Base-by-base conservation (phyloP, 2,797 vertebrate genomes). In the Pseudochromis fuscus region DNA sequence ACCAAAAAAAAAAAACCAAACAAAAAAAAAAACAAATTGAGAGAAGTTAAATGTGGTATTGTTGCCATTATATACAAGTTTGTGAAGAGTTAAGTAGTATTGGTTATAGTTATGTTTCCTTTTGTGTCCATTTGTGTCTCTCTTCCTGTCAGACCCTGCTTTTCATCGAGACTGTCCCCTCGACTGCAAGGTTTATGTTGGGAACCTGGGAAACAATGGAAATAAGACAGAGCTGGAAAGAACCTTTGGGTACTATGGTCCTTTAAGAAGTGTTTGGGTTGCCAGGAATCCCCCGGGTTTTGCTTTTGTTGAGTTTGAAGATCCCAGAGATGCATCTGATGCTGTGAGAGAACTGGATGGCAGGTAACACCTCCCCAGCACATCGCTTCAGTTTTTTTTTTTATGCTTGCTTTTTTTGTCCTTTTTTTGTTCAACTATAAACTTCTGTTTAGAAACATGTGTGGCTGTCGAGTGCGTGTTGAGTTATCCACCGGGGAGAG, bases 291-390 rank as follows among this genome's bases (percentile, higher is more conserved):
- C 97, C 44, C 97, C 97, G 4, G 97, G 98, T 71, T 99, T 99
- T 91, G 97, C 97, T 46, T 99, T 99, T 81, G 96, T 99, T 63
- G 98, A 99, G 73, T 99, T 99, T 93, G 97, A 98, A 92, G 98
- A 99, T 88, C 96, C 96, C 25, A 94, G 98, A 87, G 97, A 99
- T 94, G 98, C 98, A 67, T 94, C 96, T 30, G 97, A 99, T 94
- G 97, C 98, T 75, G 97, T 99, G 44, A 95, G 96, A 88, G 97
- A 99, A 60, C 92, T 98, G 78, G 97, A 99, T 91, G 98, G 98
- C 93, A 96, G 97, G 98, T 98, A 96, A 82, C 3, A 4, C 0
- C 1, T n/a, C 31, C 1, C 58, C 27, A 40, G 31, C 3, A 13
- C 7, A 30, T 25, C 51, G 66, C 49, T n/a, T 31, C 19, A 1